Evolutionary conservation across 2,888 invertebrate species (phyloP).

Genomic region (Laothoe populi): DNA sequence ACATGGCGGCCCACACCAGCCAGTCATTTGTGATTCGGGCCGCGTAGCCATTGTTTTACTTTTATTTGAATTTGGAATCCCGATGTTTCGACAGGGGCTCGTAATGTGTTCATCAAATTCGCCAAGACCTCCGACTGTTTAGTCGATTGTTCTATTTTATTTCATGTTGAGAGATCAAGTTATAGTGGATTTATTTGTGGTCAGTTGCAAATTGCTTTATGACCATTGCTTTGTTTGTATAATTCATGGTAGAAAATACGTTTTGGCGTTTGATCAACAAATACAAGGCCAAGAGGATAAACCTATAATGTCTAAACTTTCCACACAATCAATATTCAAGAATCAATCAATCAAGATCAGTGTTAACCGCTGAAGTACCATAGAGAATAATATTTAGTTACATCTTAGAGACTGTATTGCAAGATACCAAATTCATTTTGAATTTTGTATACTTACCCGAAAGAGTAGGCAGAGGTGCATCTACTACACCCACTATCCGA

Average conservation of each 20-base stretch:
- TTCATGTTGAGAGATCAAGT: not conserved
- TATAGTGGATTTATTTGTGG: conserved; percentile 21
- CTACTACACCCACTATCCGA: too few species aligned
- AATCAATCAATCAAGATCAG: not conserved
- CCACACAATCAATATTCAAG: too few species aligned
- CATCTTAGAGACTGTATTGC: not conserved
- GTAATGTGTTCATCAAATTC: conserved; percentile 33
- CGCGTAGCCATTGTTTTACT: conserved; percentile 78
- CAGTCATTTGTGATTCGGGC: conserved; percentile 74
- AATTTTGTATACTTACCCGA: too few species aligned
- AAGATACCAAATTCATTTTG: too few species aligned
- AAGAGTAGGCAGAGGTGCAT: not conserved
- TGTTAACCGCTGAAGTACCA: not conserved
- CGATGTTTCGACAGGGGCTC: conserved; percentile 45
- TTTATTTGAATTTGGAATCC: conserved; percentile 67
- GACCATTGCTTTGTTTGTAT: conserved; percentile 29
- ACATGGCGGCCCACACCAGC: conserved; percentile 76
- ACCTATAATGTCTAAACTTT: conserved; percentile 6
- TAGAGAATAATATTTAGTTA: not conserved
- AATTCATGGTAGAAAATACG: conserved; percentile 18
- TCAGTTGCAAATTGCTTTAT: conserved; percentile 27
- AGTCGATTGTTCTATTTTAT: not conserved
- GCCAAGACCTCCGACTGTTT: conserved; percentile 19
- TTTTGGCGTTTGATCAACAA: conserved; percentile 25
- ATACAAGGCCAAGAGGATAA: conserved; percentile 18